phyloP scores from a whole-genome alignment of 2,797 vertebrate species.

The Melanotaenia parkinsoni region DNA sequence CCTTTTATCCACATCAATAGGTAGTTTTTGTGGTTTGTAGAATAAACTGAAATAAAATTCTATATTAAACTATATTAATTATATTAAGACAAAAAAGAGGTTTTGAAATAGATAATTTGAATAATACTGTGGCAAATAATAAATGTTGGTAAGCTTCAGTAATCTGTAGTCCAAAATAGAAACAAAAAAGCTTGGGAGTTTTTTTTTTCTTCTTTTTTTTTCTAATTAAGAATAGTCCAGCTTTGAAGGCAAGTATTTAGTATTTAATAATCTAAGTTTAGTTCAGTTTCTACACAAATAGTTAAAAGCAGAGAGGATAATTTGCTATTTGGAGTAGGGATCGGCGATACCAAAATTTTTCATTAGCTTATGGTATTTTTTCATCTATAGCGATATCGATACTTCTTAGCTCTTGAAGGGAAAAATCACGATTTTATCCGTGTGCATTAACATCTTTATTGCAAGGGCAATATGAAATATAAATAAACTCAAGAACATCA shows the following conservation, averaged over 20 bases:
- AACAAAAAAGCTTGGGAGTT: no score
- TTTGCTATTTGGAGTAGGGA: slow-evolving; percentile 18
- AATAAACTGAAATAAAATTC: slow-evolving; percentile 6
- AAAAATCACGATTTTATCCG: no score
- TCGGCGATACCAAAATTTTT: no score
- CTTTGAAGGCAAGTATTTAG: slow-evolving; percentile 21
- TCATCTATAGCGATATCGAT: no score
- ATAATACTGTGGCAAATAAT: not conserved
- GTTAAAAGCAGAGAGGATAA: slow-evolving; percentile 23
- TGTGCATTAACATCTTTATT: no score
- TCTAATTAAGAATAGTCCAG: no score
- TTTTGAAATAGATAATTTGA: slow-evolving; percentile 1
- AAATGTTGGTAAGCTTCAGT: not conserved
- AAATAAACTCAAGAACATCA: no score
- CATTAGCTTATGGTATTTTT: no score
- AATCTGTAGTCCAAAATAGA: not conserved
- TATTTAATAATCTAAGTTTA: slow-evolving; percentile 15
- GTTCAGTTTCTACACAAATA: slow-evolving; percentile 32
- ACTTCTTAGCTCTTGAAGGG: no score
- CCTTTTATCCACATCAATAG: not conserved
- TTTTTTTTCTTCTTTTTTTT: no score
- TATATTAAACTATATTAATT: not conserved
- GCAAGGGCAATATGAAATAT: no score
- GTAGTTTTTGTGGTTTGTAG: not conserved
- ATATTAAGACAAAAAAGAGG: not conserved